These are phyloP conservation scores for Coelinius sp. DNA, from an alignment of 2,888 invertebrate species.

Conservation along the genomic window DNA sequence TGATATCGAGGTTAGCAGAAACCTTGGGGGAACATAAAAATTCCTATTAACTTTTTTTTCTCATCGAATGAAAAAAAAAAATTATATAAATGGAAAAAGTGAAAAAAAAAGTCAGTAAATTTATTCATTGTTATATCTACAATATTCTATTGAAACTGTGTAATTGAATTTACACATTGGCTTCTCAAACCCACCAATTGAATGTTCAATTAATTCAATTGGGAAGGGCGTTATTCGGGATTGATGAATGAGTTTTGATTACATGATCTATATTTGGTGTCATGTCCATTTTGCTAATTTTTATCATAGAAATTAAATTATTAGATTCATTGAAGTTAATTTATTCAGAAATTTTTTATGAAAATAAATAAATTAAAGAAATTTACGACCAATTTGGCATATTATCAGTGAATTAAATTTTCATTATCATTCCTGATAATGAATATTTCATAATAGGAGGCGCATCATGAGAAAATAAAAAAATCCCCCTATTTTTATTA, in stretches of 20 bases:
- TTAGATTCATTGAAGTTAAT: too few relatives aligned
- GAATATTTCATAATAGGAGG: too few relatives aligned
- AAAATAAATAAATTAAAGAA: too few relatives aligned
- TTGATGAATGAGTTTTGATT: constrained; percentile 7
- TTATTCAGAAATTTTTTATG: too few relatives aligned
- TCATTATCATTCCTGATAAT: background rate
- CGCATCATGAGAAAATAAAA: background rate
- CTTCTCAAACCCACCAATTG: background rate
- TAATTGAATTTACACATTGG: background rate
- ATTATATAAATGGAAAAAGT: background rate
- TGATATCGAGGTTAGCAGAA: constrained; percentile 23
- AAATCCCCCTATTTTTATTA: background rate
- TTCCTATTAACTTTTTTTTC: constrained; percentile 12
- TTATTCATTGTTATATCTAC: background rate
- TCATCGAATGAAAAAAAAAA: background rate
- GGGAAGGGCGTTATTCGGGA: background rate
- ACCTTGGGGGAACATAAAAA: constrained; percentile 29
- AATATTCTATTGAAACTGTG: background rate
- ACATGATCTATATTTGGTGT: background rate
- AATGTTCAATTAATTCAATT: constrained; percentile 14
- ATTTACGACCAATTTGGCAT: too few relatives aligned
- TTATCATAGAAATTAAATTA: too few relatives aligned
- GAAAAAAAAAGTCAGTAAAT: background rate
- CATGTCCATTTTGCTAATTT: too few relatives aligned
- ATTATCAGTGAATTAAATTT: background rate